Evolutionary conservation across 2,797 vertebrate genomes (phyloP).

Genomic region (Mus minutoides): DNA sequence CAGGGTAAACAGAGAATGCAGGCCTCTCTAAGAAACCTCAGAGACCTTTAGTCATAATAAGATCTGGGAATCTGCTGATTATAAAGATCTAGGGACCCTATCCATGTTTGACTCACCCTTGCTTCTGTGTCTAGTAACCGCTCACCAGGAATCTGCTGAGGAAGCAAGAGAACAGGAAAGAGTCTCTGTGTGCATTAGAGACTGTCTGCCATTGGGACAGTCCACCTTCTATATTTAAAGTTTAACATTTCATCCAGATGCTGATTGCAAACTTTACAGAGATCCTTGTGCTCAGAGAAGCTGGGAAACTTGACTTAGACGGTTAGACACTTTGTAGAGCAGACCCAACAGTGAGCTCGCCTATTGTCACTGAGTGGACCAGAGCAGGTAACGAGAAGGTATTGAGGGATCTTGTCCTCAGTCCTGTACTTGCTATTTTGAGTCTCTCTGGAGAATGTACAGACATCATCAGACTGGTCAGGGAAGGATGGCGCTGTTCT

Average conservation of each 20-base stretch:
- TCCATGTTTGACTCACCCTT: not conserved
- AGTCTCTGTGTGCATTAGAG: not conserved
- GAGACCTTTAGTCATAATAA: not conserved
- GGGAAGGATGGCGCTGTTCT: not conserved
- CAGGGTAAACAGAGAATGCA: not conserved
- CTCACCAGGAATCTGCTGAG: not conserved
- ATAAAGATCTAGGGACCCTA: not conserved
- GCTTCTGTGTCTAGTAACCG: not conserved
- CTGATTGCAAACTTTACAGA: not conserved
- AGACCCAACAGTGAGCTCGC: not conserved
- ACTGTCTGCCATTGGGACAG: not conserved
- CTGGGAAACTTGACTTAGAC: constrained; percentile 12
- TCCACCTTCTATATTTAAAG: not conserved
- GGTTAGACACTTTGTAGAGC: constrained; percentile 21
- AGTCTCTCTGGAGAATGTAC: not conserved
- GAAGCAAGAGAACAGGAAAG: constrained; percentile 11
- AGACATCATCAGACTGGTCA: not conserved
- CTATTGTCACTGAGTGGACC: not conserved
- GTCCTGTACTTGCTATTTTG: not conserved
- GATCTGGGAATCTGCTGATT: not conserved
- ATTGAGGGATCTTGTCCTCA: not conserved
- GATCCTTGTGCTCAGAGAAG: not conserved
- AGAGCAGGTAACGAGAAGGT: not conserved
- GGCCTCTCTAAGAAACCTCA: not conserved
- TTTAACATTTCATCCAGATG: not conserved